Evolutionary conservation across 2,113 vertebrate species (phyloP).

Genomic region (pig (Sus scrofa)): T2T-Sscrofa CM000830.6:48859001-48859500

Average conservation of each 20-base stretch:
- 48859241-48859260: constrained; percentile 31
- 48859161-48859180: not conserved
- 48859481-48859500: not conserved
- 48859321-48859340: not conserved
- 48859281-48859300: not conserved
- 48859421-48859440: not conserved
- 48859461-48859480: not conserved
- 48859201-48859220: constrained; percentile 7
- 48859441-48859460: not conserved
- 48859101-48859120: not conserved
- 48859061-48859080: not conserved
- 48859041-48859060: too few relatives aligned
- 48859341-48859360: not conserved
- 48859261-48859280: not conserved
- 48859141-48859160: accelerated
- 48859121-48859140: not conserved
- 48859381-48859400: not conserved
- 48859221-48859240: not conserved
- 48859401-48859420: not conserved
- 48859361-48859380: not conserved
- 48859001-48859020: not conserved
- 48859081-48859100: not conserved
- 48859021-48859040: not conserved
- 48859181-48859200: not conserved
- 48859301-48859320: not conserved